Percentiles rank a stretch among this genome's conserved stretches.
Evolutionary conservation across 2,888 invertebrate genomes (phyloP).

Genomic region (Tenthredo livida): DNA sequence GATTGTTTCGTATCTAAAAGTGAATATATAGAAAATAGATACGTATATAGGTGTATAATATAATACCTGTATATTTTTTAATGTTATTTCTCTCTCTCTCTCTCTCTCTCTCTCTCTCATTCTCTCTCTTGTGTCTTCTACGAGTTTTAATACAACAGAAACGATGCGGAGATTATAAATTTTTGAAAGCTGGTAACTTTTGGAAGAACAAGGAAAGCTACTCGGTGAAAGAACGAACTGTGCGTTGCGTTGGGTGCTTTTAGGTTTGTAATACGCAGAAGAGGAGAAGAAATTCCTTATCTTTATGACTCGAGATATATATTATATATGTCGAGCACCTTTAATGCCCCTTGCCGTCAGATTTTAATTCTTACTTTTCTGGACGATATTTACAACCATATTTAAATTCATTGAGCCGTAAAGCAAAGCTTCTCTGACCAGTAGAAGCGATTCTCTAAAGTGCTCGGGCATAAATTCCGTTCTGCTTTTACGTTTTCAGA

Average conservation of each 20-base stretch:
- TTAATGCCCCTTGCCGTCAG: conserved; percentile 23
- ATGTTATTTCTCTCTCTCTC: background rate
- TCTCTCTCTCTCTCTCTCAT: background rate
- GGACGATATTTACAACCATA: conserved; percentile 38
- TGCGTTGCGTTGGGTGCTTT: conserved; percentile 21
- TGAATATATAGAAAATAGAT: background rate
- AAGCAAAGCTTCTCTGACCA: conserved; percentile 27
- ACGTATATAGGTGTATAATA: background rate
- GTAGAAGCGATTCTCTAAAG: conserved; percentile 13
- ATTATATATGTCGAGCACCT: conserved; percentile 16
- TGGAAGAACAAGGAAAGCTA: conserved; percentile 30
- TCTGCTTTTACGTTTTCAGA: conserved; percentile 27
- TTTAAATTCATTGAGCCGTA: conserved; percentile 22
- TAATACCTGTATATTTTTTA: background rate
- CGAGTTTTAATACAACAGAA: background rate
- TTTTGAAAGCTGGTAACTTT: background rate
- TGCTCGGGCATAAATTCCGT: conserved; percentile 39
- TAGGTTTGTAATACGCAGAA: conserved; percentile 23
- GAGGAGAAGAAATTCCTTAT: conserved; percentile 31
- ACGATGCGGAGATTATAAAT: conserved; percentile 20
- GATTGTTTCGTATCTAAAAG: background rate
- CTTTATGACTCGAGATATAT: conserved; percentile 29
- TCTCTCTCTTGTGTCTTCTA: background rate
- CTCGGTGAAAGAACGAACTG: conserved; percentile 4
- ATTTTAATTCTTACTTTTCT: conserved; percentile 35